phyloP scores from a whole-genome alignment of 2,888 invertebrate species.

The Mayetiola destructor region DNA sequence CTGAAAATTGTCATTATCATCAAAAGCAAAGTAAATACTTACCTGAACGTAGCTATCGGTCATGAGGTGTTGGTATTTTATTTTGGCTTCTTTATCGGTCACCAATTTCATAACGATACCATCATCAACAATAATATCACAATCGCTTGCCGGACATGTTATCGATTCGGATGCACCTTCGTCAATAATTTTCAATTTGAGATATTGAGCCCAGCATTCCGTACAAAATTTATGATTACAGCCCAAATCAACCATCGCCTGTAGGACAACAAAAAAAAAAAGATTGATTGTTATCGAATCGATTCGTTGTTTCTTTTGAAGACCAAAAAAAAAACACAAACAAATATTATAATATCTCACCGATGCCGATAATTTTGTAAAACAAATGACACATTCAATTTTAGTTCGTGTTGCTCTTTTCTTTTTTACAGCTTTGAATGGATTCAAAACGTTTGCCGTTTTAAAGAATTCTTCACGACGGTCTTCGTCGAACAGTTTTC shows the following conservation, averaged over 20 bases:
- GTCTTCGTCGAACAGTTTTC: neutral
- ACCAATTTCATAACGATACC: conserved; percentile 87
- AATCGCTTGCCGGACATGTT: conserved; percentile 91
- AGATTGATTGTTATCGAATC: neutral
- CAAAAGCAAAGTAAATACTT: conserved; percentile 20
- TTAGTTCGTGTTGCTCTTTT: neutral
- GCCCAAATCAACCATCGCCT: conserved; percentile 49
- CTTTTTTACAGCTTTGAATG: neutral
- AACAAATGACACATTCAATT: neutral
- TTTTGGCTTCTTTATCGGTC: conserved; percentile 70
- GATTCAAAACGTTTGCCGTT: neutral
- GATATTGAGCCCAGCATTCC: conserved; percentile 90
- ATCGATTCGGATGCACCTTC: conserved; percentile 94
- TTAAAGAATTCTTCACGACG: neutral
- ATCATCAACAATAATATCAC: conserved; percentile 95
- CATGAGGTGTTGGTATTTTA: conserved; percentile 93
- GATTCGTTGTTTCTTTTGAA: conserved; percentile 17
- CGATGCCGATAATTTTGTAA: neutral
- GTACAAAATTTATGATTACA: conserved; percentile 93
- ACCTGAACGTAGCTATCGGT: conserved; percentile 98
- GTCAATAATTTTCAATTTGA: conserved; percentile 96
- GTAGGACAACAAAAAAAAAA: neutral
- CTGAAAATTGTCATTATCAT: conserved; percentile 3
- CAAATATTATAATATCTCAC: neutral
- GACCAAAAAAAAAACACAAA: conserved; percentile 14